Conservation (phyloP, 2,113 vertebrate species). For the Macquaria australasica region DNA sequence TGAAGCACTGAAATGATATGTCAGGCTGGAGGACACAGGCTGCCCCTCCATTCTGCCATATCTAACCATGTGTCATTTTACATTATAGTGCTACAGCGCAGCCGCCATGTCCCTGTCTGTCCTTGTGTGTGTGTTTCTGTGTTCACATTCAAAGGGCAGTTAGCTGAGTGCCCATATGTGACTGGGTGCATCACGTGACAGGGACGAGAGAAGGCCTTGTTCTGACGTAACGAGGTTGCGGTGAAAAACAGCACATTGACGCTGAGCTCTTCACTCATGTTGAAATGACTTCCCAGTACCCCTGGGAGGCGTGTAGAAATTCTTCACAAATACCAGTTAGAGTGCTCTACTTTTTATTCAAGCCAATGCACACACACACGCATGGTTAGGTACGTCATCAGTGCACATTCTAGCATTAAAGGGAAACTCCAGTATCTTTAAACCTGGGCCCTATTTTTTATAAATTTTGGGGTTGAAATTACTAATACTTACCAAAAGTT, state of each 20-base stretch:
- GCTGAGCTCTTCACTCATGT: slow-evolving; percentile 16
- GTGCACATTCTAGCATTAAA: background rate
- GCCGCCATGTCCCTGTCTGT: slow-evolving; percentile 11
- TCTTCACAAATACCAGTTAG: slow-evolving; percentile 18
- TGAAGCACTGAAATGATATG: slow-evolving; percentile 31
- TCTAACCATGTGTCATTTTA: slow-evolving; percentile 50
- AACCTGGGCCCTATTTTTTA: too few relatives aligned
- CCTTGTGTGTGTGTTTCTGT: slow-evolving; percentile 3
- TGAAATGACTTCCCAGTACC: background rate
- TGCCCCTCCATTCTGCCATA: slow-evolving; percentile 24
- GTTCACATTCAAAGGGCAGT: background rate
- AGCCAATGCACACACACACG: background rate
- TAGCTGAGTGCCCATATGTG: slow-evolving; percentile 7
- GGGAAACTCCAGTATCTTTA: too few relatives aligned
- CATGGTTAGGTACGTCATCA: background rate
- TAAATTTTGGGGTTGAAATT: too few relatives aligned
- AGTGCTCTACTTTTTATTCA: slow-evolving; percentile 20
- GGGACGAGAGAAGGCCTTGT: background rate
- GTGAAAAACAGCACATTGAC: background rate
- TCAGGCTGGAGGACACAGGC: slow-evolving; percentile 33
- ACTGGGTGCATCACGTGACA: background rate
- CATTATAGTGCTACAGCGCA: background rate
- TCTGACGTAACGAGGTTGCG: background rate
- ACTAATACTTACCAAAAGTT: too few relatives aligned
- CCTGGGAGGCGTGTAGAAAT: background rate